Evolutionary conservation across 37 sponge, comb jelly and placozoan genomes (phyloP), one percentile per base, ranked within the genome.

Genomic region (Oopsacas minuta): DNA sequence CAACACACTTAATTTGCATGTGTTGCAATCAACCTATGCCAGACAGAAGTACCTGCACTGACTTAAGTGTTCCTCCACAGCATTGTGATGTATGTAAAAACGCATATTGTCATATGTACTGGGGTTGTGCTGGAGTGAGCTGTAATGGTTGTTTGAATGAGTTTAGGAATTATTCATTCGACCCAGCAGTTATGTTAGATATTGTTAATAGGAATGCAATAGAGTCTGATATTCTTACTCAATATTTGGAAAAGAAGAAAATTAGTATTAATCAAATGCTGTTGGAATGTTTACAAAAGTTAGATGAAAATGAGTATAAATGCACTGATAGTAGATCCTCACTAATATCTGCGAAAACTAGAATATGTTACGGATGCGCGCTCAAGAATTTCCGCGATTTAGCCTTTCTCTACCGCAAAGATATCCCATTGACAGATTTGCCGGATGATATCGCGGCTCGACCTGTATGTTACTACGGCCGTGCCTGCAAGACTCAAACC

Each of bases 11-110:
- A 15, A 83, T 90, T 36, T 96, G 96, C 69, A 81, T 49, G 82
- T 96, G 96, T 52, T 96, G 96, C 84, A 1, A 85, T 10, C 88
- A 87, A 81, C 89, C 87, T 46, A 93, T 96, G 96, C 94, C 96
- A 10, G 84, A 88, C n/a, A 82, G 96, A 22, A 75, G 86, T 36
- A 0, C 61, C 0, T 88, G 87, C 35, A 5, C 86, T 12, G 92
- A 75, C 36, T 30, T 75, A 36, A 37, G 82, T 0, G 85, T 88
- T 0, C 90, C 91, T 23, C 87, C 90, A 25, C 95, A 92, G 86
- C 86, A 91, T 85, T 94, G 95, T 92, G 87, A 53, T 34, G 49
- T 91, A 35, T 95, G 96, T 82, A 25, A 39, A 0, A 39, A 81
- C 37, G 23, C 81, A 0, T 95, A 37, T 52, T 95, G 96, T 69